Percentiles rank a stretch among this genome's conserved stretches.
Conservation (phyloP, 2,113 vertebrate genomes). For the Megatriorchis doriae region DNA sequence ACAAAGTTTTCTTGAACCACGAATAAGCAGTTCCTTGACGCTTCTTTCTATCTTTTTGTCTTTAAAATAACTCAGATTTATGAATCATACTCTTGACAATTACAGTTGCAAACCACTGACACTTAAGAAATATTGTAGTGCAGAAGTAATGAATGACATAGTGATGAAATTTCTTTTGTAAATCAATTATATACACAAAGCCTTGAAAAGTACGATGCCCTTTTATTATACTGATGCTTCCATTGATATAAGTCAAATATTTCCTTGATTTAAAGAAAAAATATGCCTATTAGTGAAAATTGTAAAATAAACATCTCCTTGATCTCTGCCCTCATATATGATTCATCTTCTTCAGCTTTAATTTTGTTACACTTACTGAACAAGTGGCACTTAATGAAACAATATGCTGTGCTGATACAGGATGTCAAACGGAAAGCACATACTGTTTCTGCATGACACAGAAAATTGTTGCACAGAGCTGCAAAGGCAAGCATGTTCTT, state of each 20-base stretch:
- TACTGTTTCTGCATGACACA: not conserved
- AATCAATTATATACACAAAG: slow-evolving; percentile 10
- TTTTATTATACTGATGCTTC: slow-evolving; percentile 1
- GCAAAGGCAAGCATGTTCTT: not conserved
- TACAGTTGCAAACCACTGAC: slow-evolving; percentile 55
- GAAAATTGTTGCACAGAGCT: not conserved
- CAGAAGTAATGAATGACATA: not conserved
- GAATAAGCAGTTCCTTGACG: slow-evolving; percentile 35
- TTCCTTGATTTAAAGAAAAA: slow-evolving; percentile 36
- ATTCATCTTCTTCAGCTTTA: slow-evolving; percentile 28
- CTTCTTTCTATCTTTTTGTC: not conserved
- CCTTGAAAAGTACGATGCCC: slow-evolving; percentile 1
- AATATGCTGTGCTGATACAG: not conserved
- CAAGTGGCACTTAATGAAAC: slow-evolving; percentile 28
- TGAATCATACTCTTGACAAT: slow-evolving; percentile 52
- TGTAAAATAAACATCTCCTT: slow-evolving; percentile 49
- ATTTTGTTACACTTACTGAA: slow-evolving; percentile 40
- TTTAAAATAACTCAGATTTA: slow-evolving; percentile 51
- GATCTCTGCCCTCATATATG: slow-evolving; percentile 21
- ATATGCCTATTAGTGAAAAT: slow-evolving; percentile 4
- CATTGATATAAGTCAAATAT: slow-evolving; percentile 14
- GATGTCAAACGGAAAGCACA: not conserved
- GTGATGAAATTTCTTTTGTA: not conserved
- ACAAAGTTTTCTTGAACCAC: not conserved
- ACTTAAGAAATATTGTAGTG: slow-evolving; percentile 52